Percentiles rank a stretch among this genome's conserved stretches.
Evolutionary conservation across 1,140 invertebrate species (phyloP).

Genomic region (Zaprionus kolodkinae): DNA sequence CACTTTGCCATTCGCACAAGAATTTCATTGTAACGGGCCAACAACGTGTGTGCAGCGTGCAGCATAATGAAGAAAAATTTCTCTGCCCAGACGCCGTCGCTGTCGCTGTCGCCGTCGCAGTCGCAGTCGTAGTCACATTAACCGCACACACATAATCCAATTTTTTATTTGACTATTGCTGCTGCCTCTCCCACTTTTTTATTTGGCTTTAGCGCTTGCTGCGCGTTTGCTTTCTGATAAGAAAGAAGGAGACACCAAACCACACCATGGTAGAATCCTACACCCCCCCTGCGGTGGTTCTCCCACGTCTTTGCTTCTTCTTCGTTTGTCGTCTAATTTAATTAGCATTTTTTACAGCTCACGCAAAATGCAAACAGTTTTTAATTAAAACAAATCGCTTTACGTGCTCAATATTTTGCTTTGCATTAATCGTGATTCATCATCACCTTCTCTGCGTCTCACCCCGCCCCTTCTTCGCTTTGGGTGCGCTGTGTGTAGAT

Average conservation of each 20-base stretch:
- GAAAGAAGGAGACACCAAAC: constrained; percentile 18
- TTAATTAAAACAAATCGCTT: constrained; percentile 76
- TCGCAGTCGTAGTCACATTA: constrained; percentile 46
- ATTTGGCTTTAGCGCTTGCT: constrained; percentile 62
- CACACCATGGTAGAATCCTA: neutral
- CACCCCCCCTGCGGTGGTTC: too few species aligned
- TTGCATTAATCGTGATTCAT: constrained; percentile 50
- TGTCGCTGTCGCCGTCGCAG: constrained; percentile 17
- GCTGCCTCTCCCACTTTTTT: constrained; percentile 49
- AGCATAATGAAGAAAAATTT: constrained; percentile 64
- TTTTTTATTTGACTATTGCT: constrained; percentile 52
- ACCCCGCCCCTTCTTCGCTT: neutral
- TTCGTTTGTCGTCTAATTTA: constrained; percentile 61
- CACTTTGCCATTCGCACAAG: constrained; percentile 72
- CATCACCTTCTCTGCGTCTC: neutral
- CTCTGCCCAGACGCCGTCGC: constrained; percentile 44
- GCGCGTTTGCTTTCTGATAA: constrained; percentile 68
- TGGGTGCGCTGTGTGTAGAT: constrained; percentile 47
- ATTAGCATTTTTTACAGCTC: constrained; percentile 74
- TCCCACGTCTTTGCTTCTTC: neutral
- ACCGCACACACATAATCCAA: constrained; percentile 74
- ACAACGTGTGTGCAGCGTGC: constrained; percentile 58
- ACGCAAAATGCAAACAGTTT: constrained; percentile 69
- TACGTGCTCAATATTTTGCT: constrained; percentile 54
- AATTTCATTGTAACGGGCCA: constrained; percentile 73